Conservation (phyloP, 2,888 invertebrate species). For the Entomobrya multifasciata region DNA sequence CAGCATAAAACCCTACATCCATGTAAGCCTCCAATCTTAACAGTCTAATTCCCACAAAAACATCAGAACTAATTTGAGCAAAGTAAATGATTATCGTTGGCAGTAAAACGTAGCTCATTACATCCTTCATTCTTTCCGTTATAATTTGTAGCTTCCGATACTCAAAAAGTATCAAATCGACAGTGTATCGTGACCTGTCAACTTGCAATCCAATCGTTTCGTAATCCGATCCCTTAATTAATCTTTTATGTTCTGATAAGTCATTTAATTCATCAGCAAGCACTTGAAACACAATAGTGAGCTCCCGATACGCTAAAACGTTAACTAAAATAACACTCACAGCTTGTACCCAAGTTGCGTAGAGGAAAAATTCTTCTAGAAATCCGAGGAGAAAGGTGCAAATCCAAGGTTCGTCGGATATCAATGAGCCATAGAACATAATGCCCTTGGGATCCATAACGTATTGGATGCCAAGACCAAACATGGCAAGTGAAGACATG, state of each 20-base stretch:
- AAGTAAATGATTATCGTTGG: conserved; percentile 48
- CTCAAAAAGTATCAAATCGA: conserved; percentile 45
- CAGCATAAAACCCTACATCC: conserved; percentile 45
- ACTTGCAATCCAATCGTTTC: too few relatives aligned
- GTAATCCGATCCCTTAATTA: too few relatives aligned
- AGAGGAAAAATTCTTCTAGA: conserved; percentile 35
- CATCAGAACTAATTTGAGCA: conserved; percentile 56
- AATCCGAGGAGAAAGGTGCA: conserved; percentile 34
- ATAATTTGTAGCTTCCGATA: conserved; percentile 48
- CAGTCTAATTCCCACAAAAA: conserved; percentile 48
- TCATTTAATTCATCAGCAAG: conserved; percentile 13
- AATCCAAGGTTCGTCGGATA: conserved; percentile 4
- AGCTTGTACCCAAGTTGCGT: conserved; percentile 52
- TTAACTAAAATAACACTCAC: conserved; percentile 44
- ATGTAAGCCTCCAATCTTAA: conserved; percentile 1
- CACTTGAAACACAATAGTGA: conserved; percentile 29
- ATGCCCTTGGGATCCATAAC: conserved; percentile 48
- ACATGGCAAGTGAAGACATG: conserved; percentile 53
- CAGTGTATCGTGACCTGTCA: conserved; percentile 23
- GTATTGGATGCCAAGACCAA: conserved; percentile 51
- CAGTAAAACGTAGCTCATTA: conserved; percentile 44
- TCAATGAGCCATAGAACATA: conserved; percentile 32
- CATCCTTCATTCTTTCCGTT: neutral
- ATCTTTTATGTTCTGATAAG: too few relatives aligned
- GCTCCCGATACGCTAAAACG: conserved; percentile 36